phyloP scores from a whole-genome alignment of 2,113 vertebrate genomes.

The Canis aureus region DNA sequence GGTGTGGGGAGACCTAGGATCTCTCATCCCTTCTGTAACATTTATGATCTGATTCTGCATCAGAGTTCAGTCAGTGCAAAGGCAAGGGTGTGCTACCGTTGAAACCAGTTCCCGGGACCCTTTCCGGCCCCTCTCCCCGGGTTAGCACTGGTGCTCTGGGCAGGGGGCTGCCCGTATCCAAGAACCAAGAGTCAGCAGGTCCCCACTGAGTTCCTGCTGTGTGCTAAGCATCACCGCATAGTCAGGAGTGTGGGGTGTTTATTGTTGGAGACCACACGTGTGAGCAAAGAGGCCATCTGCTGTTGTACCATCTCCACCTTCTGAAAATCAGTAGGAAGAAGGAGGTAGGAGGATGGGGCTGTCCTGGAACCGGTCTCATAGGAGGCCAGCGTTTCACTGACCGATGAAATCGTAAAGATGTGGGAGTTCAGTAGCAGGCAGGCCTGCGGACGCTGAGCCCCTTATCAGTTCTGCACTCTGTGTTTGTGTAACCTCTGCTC shows the following conservation, averaged over 20 bases:
- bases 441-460: neutral
- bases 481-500: neutral
- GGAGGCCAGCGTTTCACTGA: neutral
- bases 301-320: neutral
- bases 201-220: neutral
- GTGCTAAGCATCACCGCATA: neutral
- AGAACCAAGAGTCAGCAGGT: neutral
- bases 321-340: neutral
- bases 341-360: neutral
- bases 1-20: neutral
- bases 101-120: neutral
- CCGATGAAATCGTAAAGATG: neutral
- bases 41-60: constrained; percentile 15
- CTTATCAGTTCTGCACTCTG: neutral
- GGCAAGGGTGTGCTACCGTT: neutral
- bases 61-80: constrained; percentile 24
- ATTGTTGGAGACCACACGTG: neutral
- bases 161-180: neutral
- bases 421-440: neutral
- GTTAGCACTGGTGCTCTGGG: neutral
- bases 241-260: neutral
- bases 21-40: neutral
- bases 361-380: neutral
- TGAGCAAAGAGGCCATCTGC: neutral
- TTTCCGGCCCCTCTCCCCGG: neutral